Conservation (phyloP, 2,888 invertebrate species). For the Oithona nana region DNA sequence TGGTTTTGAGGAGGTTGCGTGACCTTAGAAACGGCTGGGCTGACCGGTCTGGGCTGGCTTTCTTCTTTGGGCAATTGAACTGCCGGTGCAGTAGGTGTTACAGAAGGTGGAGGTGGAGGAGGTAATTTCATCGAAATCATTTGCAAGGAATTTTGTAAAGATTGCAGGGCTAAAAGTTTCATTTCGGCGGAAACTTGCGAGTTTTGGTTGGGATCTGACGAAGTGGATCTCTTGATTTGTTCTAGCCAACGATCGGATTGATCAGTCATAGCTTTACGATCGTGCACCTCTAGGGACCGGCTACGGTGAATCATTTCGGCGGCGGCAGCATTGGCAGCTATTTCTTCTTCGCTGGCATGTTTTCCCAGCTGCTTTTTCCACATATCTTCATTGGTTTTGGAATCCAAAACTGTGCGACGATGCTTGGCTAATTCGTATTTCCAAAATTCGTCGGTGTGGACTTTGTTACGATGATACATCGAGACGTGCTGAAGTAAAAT, state of each 20-base stretch:
- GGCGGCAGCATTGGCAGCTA: neutral
- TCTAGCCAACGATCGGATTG: conserved; percentile 6
- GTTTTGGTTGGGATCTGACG: neutral
- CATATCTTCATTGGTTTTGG: conserved; percentile 15
- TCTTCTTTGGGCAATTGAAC: neutral
- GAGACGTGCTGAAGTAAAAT: conserved; percentile 15
- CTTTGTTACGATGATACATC: conserved; percentile 17
- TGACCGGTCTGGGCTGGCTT: neutral
- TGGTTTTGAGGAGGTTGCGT: neutral
- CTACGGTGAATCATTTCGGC: neutral
- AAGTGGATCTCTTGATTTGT: conserved; percentile 3
- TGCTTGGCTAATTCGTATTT: conserved; percentile 16
- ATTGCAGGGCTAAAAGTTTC: conserved; percentile 14
- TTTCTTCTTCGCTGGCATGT: neutral
- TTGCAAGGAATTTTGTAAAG: neutral
- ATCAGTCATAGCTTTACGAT: neutral
- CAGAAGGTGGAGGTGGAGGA: neutral
- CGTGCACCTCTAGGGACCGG: neutral
- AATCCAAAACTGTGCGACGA: conserved; percentile 6
- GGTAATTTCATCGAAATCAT: neutral
- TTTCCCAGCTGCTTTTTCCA: conserved; percentile 17
- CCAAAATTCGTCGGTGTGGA: conserved; percentile 17
- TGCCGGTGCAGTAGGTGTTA: neutral
- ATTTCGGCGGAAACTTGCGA: conserved; percentile 15
- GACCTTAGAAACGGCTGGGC: neutral